Evolutionary conservation across 2,888 invertebrate species (phyloP), one percentile per base, ranked within the genome.

Genomic region (Eubasilissa splendida): DNA sequence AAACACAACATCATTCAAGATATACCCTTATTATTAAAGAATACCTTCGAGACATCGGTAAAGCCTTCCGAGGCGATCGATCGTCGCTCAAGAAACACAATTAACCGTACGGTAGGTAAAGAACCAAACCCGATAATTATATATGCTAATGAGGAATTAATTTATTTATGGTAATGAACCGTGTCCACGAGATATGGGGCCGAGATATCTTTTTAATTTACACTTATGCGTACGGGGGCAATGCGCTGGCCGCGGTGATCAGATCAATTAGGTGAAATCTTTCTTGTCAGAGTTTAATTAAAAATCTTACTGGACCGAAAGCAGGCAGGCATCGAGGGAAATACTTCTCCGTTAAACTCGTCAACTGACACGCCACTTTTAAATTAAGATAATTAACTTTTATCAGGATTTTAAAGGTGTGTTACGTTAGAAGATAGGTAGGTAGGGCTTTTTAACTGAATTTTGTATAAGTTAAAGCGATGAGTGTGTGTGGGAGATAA

Each of bases 121-220:
- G 80, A 82, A 76, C 82, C 77, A 79, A 79, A 82, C 82, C 82
- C 83, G 79, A 76, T 82, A 83, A 84, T 84, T 84, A 84, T 83
- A 82, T 84, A 84, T 84, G 84, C 83, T 84, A 84, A 84, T 84
- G 75, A 82, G 75, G 83, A 82, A 83, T 83, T 84, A 84, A 84
- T 84, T 83, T 83, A 83, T 83, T 82, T 83, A 83, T 83, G 83
- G 83, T 82, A 83, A 83, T 83, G 83, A 83, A 83, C 82, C 83
- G 73, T 80, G 81, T 82, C 79, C 75, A 73, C 60, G 76, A 83
- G 83, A 83, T 83, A 82, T 80, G 71, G 76, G 52, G 56, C 66
- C 56, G 74, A 77, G 83, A 83, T 83, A 83, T 79, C 63, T 78
- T 83, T 83, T 83, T 83, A 83, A 83, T 83, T 83, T 83, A 83